phyloP scores from a whole-genome alignment of 2,888 invertebrate species.

The Protophormia terraenovae region DNA sequence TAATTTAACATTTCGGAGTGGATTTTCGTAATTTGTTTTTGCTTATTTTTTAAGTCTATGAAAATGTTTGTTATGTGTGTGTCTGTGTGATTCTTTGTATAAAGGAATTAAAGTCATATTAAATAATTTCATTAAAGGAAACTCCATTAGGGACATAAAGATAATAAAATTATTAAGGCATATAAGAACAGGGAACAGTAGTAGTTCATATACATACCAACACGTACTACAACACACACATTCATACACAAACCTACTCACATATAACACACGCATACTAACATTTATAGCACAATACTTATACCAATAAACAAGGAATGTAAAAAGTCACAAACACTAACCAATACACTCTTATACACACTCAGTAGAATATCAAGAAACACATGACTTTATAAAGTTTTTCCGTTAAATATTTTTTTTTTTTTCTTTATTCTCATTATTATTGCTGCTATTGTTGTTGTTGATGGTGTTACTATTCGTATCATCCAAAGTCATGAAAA shows the following conservation, averaged over 20 bases:
- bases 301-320: neutral
- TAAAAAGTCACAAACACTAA: conserved; percentile 17
- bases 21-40: conserved; percentile 2
- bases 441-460: neutral
- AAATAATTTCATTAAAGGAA: conserved; percentile 67
- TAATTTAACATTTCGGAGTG: conserved; percentile 12
- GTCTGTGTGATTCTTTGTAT: neutral
- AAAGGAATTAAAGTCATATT: conserved; percentile 61
- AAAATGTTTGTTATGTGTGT: too few relatives aligned
- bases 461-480: neutral
- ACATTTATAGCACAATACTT: neutral
- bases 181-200: neutral
- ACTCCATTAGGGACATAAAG: conserved; percentile 62
- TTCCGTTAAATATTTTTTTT: neutral
- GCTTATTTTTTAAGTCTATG: neutral
- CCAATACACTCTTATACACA: neutral
- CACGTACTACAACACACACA: neutral
- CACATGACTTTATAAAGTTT: conserved; percentile 34
- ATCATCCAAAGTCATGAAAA: conserved; percentile 20
- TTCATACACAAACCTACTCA: neutral
- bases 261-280: neutral
- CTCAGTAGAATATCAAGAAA: neutral
- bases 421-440: neutral
- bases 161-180: conserved; percentile 68
- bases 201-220: neutral